These are phyloP conservation scores for Dermochelys coriacea DNA, from an alignment of 2,797 vertebrate genomes.

Conservation along the genomic window DNA sequence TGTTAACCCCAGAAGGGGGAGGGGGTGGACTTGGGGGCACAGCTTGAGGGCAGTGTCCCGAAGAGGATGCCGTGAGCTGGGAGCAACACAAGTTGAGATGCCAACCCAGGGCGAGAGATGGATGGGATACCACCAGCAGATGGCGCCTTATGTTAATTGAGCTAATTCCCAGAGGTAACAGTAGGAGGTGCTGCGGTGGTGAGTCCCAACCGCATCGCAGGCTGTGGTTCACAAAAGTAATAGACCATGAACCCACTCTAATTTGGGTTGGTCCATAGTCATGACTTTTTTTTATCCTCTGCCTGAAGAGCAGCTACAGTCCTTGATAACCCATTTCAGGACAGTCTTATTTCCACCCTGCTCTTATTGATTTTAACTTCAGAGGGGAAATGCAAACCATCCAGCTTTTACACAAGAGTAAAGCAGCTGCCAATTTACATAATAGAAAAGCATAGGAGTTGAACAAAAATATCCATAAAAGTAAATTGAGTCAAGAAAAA, in stretches of 20 bases:
- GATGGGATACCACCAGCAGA: too few species aligned
- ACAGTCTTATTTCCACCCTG: background rate
- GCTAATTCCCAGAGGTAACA: too few species aligned
- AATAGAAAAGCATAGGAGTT: background rate
- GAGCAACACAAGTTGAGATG: too few species aligned
- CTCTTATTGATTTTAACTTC: background rate
- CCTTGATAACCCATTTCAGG: background rate
- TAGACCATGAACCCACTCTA: background rate
- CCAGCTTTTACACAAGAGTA: background rate
- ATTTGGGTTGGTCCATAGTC: background rate
- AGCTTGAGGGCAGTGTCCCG: too few species aligned
- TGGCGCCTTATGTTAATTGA: too few species aligned
- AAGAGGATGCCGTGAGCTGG: too few species aligned
- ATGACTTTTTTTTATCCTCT: background rate
- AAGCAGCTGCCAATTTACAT: background rate
- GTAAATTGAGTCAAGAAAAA: conserved; percentile 58
- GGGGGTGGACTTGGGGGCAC: too few species aligned
- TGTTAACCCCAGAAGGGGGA: too few species aligned
- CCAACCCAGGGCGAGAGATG: too few species aligned
- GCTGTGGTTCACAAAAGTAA: background rate
- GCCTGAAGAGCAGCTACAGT: accelerated
- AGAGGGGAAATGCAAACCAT: background rate
- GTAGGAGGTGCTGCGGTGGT: too few species aligned
- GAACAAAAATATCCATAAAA: conserved; percentile 30
- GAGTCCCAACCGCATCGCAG: background rate